A percentile compares a stretch with the other conserved stretches of the same genome.
phyloP scores from a whole-genome alignment of 2,888 invertebrate genomes.

The Biston betularia region DNA sequence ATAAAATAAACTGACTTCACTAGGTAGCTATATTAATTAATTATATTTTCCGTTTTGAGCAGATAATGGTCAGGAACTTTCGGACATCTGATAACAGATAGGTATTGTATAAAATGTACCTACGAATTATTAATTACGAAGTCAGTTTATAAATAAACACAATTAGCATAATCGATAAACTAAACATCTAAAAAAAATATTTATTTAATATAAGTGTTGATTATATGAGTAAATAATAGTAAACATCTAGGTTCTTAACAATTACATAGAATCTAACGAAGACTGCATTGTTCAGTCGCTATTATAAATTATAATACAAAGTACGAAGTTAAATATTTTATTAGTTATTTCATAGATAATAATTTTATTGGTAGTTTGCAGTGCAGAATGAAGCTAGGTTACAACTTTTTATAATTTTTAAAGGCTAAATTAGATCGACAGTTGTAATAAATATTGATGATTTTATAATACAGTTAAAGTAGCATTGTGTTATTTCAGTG shows the following conservation, averaged over 20 bases:
- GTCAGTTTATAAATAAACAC: slow-evolving; percentile 24
- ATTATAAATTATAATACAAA: slow-evolving; percentile 8
- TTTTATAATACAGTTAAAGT: background rate
- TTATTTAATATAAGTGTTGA: slow-evolving; percentile 9
- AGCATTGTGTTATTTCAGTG: background rate
- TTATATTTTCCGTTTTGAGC: background rate
- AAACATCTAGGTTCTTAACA: slow-evolving; percentile 34
- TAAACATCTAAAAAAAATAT: slow-evolving; percentile 9
- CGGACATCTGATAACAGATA: slow-evolving; percentile 3
- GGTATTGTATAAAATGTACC: background rate
- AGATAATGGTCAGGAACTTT: slow-evolving; percentile 9
- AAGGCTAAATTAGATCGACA: background rate
- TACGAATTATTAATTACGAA: background rate
- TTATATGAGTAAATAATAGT: slow-evolving; percentile 20
- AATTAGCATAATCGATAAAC: slow-evolving; percentile 1
- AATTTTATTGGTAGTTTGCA: background rate
- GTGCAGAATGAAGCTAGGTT: slow-evolving; percentile 1
- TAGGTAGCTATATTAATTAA: background rate
- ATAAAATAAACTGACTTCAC: slow-evolving; percentile 33
- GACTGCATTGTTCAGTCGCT: slow-evolving; percentile 20
- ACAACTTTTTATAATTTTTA: background rate
- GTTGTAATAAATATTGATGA: background rate
- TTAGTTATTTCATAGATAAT: background rate
- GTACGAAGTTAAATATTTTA: slow-evolving; percentile 11
- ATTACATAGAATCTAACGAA: slow-evolving; percentile 20